A percentile compares a stretch with the other conserved stretches of the same genome.
These are phyloP conservation scores for Ctenosaura bakeri DNA, from an alignment of 2,797 vertebrate species.

Conservation along the genomic window DNA sequence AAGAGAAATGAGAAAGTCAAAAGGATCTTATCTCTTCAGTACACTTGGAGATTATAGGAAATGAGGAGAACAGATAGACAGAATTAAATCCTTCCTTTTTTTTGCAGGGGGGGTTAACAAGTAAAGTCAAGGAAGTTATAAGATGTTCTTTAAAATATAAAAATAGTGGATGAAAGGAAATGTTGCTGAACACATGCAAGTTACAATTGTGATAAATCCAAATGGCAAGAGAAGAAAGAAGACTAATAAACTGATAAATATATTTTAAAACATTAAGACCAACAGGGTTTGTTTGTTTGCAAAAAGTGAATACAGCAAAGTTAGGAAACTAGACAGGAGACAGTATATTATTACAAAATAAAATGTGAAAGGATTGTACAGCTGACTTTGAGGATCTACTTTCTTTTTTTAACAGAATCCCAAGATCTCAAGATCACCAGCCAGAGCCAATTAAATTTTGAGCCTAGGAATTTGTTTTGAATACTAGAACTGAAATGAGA, in stretches of 20 bases:
- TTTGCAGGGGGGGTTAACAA: neutral
- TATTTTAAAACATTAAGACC: neutral
- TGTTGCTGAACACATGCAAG: neutral
- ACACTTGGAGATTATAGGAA: constrained; percentile 23
- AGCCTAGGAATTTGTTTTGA: no score
- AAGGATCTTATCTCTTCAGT: constrained; percentile 11
- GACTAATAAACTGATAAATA: no score
- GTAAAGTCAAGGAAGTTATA: neutral
- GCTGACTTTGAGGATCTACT: no score
- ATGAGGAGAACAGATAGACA: neutral
- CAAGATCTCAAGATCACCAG: no score
- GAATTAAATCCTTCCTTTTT: no score
- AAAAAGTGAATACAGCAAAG: neutral
- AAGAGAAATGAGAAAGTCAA: neutral
- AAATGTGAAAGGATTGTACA: no score
- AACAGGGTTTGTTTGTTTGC: no score
- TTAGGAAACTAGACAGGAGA: neutral
- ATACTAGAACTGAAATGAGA: no score
- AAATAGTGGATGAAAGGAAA: neutral
- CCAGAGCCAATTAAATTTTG: no score
- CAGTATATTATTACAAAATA: neutral
- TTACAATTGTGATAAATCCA: no score
- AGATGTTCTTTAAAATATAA: neutral
- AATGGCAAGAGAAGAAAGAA: no score
- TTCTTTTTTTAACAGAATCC: no score